Percentiles rank a stretch among this genome's conserved stretches.
Evolutionary conservation across 2,888 invertebrate species (phyloP).

Genomic region (Tetragonisca angustula): DNA sequence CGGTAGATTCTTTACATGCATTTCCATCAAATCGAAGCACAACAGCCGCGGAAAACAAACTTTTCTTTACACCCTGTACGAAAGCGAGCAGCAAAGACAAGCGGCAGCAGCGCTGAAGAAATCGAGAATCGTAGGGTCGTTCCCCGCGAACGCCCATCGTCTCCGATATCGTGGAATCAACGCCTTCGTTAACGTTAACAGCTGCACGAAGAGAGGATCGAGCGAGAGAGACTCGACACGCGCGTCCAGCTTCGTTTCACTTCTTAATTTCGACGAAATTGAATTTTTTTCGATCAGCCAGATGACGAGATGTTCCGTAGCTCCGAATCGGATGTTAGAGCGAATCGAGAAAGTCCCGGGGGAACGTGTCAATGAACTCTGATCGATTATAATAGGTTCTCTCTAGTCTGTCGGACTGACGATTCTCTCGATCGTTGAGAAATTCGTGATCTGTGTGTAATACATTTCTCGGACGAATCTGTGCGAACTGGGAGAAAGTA

Average conservation of each 20-base stretch:
- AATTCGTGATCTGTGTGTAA: background rate
- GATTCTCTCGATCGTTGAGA: background rate
- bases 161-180: slow-evolving; percentile 2
- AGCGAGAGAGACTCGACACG: too few relatives aligned
- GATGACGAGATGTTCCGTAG: too few relatives aligned
- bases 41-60: too few relatives aligned
- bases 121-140: slow-evolving; percentile 38
- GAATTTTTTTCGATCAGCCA: background rate
- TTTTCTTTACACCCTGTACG: too few relatives aligned
- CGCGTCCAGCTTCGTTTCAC: too few relatives aligned
- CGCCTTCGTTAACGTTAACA: background rate
- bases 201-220: background rate
- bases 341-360: background rate
- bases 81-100: slow-evolving; percentile 68
- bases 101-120: slow-evolving; percentile 43
- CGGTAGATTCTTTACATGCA: too few relatives aligned
- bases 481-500: too few relatives aligned
- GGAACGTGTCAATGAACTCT: background rate
- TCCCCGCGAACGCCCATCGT: background rate
- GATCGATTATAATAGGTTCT: background rate
- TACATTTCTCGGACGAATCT: background rate
- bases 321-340: background rate
- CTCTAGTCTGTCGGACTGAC: background rate
- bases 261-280: slow-evolving; percentile 7
- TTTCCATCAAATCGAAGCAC: too few relatives aligned